Conservation (phyloP, 2,113 vertebrate species). For the Castor canadensis region DNA sequence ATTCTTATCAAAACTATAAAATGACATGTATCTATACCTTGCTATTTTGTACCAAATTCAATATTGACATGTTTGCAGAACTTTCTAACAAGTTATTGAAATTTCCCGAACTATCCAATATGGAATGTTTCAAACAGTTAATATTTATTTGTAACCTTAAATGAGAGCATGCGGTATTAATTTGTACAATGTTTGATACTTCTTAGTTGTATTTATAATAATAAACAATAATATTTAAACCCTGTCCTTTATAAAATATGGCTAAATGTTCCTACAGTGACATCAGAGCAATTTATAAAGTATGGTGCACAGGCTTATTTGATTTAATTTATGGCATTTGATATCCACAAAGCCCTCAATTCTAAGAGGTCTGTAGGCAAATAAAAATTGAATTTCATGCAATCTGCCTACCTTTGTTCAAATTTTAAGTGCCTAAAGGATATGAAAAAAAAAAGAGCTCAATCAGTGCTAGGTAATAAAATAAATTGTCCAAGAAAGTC, state of each 20-base stretch:
- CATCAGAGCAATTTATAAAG: constrained; percentile 10
- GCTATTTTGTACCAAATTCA: constrained; percentile 29
- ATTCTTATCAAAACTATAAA: constrained; percentile 57
- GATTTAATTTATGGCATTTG: background rate
- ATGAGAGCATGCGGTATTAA: constrained; percentile 51
- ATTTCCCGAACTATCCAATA: constrained; percentile 30
- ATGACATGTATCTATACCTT: background rate
- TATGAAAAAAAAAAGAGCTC: background rate
- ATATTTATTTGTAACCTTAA: constrained; percentile 51
- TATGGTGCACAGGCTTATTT: background rate
- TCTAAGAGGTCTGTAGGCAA: constrained; percentile 33
- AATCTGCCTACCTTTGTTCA: constrained; percentile 32
- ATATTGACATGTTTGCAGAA: background rate
- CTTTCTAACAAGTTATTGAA: constrained; percentile 29
- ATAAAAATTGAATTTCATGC: constrained; percentile 27
- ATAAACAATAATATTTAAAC: constrained; percentile 26
- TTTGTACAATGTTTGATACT: constrained; percentile 31
- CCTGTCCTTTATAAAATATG: background rate
- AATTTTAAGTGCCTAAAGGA: background rate
- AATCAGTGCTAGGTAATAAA: background rate
- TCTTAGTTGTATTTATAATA: constrained; percentile 58
- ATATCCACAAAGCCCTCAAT: constrained; percentile 40
- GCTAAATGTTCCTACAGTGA: too few species aligned
- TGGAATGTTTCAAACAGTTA: constrained; percentile 43
- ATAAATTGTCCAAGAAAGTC: constrained; percentile 35